Conservation (phyloP, 2,888 invertebrate species). For the Nineta flava region DNA sequence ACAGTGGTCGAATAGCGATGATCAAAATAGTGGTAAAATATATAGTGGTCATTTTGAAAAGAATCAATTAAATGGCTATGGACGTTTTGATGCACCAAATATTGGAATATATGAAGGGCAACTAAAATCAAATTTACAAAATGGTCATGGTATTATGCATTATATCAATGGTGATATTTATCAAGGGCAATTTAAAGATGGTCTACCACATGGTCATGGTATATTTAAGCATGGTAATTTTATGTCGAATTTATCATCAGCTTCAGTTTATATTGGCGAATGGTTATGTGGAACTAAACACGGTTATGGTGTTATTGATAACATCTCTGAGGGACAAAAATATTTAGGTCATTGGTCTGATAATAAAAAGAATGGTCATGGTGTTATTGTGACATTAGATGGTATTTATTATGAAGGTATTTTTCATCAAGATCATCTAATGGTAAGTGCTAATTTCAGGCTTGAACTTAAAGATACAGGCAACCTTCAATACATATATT, state of each 20-base stretch:
- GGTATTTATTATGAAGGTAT: slow-evolving; percentile 84
- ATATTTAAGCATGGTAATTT: slow-evolving; percentile 65
- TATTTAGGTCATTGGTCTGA: slow-evolving; percentile 83
- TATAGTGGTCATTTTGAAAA: slow-evolving; percentile 70
- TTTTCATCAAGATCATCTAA: slow-evolving; percentile 63
- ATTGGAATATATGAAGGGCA: slow-evolving; percentile 60
- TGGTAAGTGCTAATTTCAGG: slow-evolving; percentile 35
- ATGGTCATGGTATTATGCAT: slow-evolving; percentile 62
- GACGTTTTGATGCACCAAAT: slow-evolving; percentile 48
- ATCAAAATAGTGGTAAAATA: slow-evolving; percentile 47
- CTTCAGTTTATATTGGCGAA: slow-evolving; percentile 78
- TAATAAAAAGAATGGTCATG: slow-evolving; percentile 68
- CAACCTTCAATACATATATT: no score
- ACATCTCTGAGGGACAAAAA: slow-evolving; percentile 72
- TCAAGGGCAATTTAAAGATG: slow-evolving; percentile 76
- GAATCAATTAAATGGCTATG: slow-evolving; percentile 56
- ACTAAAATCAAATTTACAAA: slow-evolving; percentile 70
- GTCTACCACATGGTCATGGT: slow-evolving; percentile 72
- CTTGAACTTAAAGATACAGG: no score
- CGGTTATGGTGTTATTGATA: slow-evolving; percentile 82
- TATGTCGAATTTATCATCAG: slow-evolving; percentile 41
- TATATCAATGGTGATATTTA: slow-evolving; percentile 66
- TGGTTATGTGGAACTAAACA: slow-evolving; percentile 62
- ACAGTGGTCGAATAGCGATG: slow-evolving; percentile 40
- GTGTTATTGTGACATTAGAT: slow-evolving; percentile 73